Base-by-base conservation (phyloP, 2,888 invertebrate genomes). In the Bembecia ichneumoniformis region DNA sequence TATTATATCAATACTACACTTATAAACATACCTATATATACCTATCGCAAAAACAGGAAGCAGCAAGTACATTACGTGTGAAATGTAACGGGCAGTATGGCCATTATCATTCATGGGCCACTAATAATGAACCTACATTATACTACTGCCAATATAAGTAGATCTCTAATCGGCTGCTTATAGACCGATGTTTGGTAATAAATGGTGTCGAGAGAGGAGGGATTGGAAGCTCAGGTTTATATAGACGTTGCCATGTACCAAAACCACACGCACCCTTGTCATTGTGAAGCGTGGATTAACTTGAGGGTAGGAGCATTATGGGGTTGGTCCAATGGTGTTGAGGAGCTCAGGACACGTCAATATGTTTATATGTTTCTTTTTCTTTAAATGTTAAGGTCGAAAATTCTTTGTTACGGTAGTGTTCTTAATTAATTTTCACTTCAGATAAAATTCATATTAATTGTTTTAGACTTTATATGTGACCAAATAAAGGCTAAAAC, bases 71-170 rank as follows among this genome's bases (percentile, higher is more conserved):
- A 53, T 46, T 47, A 50, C 50, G 49, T 52, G 53, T 51, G 51
- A 55, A 52, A 52, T 55, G 51, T 53, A 49, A 40, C 51, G 47
- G 51, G 47, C 44, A 13, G 35, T 34, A 48, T 34, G 48, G 49
- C 51, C 48, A 53, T 53, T 50, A 53, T 53, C 53, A 53, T 53
- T 51, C 51, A 50, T 48, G 48, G 49, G 44, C 49, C 43, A 44
- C 49, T 45, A 44, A 49, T 49, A 28, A 49, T 49, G 44, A 45
- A 17, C 49, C 49, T 50, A 51, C 51, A 49, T 53, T 53, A 51
- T 43, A 35, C 17, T 7, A 14, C 13, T 15, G 13, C 53, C 48
- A 50, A 28, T 46, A 16, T 44, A 48, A n/a, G 3, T n/a, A 48
- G 52, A 28, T n/a, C 46, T 17, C 34, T 46, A 11, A n/a, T 48